phyloP scores from a whole-genome alignment of 1,140 invertebrate species.

The Zaprionus gabonicus region DNA sequence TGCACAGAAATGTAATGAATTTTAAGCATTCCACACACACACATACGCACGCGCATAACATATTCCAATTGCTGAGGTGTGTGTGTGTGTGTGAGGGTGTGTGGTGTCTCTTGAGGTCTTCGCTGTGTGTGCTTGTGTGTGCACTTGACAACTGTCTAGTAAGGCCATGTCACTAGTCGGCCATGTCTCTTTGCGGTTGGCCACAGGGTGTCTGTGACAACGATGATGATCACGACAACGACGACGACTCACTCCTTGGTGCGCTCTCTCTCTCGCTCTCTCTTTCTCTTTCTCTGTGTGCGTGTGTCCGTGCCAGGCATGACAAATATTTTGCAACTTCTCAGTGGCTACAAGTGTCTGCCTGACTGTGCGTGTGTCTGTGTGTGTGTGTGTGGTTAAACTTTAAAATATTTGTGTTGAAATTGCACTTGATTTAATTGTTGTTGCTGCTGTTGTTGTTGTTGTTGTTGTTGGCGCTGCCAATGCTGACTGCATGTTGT shows the following conservation, averaged over 20 bases:
- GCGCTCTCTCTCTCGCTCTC: constrained; percentile 18
- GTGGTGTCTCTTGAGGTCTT: constrained; percentile 15
- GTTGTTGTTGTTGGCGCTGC: constrained; percentile 28
- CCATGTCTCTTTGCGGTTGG: constrained; percentile 79
- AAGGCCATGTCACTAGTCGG: constrained; percentile 78
- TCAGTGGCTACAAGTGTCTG: constrained; percentile 38
- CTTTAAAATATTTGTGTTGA: constrained; percentile 81
- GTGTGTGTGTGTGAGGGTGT: constrained; percentile 7
- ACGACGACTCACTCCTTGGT: constrained; percentile 52
- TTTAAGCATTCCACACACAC: constrained; percentile 74
- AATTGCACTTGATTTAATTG: constrained; percentile 82
- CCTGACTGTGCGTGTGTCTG: not conserved
- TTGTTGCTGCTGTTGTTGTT: constrained; percentile 63
- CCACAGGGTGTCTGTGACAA: constrained; percentile 79
- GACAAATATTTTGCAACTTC: constrained; percentile 78
- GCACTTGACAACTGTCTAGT: constrained; percentile 78
- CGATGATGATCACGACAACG: constrained; percentile 45
- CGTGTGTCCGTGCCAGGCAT: constrained; percentile 73
- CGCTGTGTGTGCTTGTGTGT: constrained; percentile 29
- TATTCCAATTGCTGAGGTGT: constrained; percentile 30
- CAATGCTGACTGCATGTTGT: constrained; percentile 13
- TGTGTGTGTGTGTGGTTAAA: constrained; percentile 55
- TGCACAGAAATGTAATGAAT: constrained; percentile 81
- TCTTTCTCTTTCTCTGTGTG: not conserved
- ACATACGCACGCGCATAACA: constrained; percentile 47